phyloP scores from a whole-genome alignment of 1,140 invertebrate species.

The Psix sp. region DNA sequence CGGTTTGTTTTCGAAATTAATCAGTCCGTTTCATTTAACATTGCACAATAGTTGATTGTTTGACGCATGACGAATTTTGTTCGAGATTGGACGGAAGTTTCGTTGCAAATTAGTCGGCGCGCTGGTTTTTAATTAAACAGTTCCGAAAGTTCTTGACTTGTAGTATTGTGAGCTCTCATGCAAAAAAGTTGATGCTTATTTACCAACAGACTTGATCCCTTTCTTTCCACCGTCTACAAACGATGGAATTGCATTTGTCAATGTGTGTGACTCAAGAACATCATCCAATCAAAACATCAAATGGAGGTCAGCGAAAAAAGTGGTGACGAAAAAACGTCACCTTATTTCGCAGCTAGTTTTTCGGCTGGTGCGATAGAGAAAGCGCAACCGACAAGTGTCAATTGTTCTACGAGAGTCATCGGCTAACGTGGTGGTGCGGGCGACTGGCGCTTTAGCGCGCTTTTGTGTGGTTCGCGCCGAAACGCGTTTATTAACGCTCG shows the following conservation, averaged over 20 bases:
- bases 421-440: not conserved
- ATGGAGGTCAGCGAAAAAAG: too few species aligned
- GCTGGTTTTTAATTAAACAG: conserved; percentile 40
- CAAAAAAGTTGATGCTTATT: conserved; percentile 10
- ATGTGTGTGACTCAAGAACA: too few species aligned
- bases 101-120: conserved; percentile 22
- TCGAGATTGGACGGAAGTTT: conserved; percentile 33
- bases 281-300: too few species aligned
- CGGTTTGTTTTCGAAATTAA: conserved; percentile 9
- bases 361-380: too few species aligned
- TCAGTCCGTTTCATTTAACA: conserved; percentile 10
- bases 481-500: conserved; percentile 59
- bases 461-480: conserved; percentile 41
- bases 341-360: too few species aligned
- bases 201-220: too few species aligned
- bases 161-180: conserved; percentile 3
- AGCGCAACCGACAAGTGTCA: conserved; percentile 35
- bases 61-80: conserved; percentile 34
- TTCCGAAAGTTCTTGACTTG: conserved; percentile 27
- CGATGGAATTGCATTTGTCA: too few species aligned
- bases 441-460: conserved; percentile 14
- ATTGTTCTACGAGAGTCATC: conserved; percentile 15
- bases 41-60: conserved; percentile 19
- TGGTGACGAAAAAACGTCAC: too few species aligned
- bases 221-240: too few species aligned